Percentiles rank a stretch among this genome's conserved stretches.
These are phyloP conservation scores for Drosophila nr. perissopoda DNA, from an alignment of 2,888 invertebrate genomes.

Conservation along the genomic window DNA sequence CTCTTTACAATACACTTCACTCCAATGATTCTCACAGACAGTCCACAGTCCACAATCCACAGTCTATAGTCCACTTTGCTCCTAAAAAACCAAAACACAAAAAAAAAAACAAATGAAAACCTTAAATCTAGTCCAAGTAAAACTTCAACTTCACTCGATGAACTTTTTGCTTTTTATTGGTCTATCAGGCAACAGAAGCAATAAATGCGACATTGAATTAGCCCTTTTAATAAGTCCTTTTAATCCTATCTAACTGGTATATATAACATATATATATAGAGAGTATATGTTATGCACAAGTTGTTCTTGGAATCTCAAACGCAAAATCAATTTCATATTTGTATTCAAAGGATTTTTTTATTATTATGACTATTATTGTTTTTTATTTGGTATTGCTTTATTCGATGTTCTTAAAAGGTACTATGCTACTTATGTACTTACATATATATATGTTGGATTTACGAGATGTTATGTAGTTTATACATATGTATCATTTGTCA, in stretches of 20 bases:
- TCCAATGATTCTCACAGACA: slow-evolving; percentile 15
- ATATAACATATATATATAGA: no score
- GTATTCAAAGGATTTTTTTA: neutral
- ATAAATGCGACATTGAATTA: slow-evolving; percentile 27
- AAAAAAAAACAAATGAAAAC: neutral
- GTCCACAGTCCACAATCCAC: slow-evolving; percentile 36
- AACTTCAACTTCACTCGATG: neutral
- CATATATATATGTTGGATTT: slow-evolving; percentile 1
- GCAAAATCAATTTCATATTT: slow-evolving; percentile 6
- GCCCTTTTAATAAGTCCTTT: neutral
- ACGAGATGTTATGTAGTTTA: neutral
- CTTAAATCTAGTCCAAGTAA: slow-evolving; percentile 6
- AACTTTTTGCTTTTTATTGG: slow-evolving; percentile 30
- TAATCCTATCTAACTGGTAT: neutral
- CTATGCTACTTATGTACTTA: neutral
- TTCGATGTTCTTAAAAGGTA: neutral
- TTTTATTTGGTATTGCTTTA: slow-evolving; percentile 9
- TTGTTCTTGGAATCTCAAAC: slow-evolving; percentile 38
- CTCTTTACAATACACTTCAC: slow-evolving; percentile 9
- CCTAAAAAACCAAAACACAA: neutral
- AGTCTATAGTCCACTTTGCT: slow-evolving; percentile 28
- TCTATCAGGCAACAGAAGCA: slow-evolving; percentile 33
- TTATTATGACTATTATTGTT: neutral
- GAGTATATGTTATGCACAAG: slow-evolving; percentile 6
- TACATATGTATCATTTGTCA: slow-evolving; percentile 12